These are phyloP conservation scores for Pedetes capensis DNA, from an alignment of 2,113 vertebrate genomes.

Conservation along the genomic window DNA sequence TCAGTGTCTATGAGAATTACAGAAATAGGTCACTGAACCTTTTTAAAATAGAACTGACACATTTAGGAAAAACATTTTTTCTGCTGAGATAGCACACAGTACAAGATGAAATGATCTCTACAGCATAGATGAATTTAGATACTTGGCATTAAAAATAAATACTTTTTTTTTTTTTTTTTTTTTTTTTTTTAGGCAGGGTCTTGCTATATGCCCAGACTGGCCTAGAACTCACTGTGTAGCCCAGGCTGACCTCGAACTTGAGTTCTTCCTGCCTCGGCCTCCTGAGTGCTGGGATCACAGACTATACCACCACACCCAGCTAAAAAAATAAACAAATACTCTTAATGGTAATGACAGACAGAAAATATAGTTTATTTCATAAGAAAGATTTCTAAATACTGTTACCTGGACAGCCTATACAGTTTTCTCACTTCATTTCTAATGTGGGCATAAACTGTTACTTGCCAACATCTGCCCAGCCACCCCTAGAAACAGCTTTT, in stretches of 20 bases:
- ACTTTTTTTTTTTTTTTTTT: too few relatives aligned
- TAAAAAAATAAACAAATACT: too few relatives aligned
- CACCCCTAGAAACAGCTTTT: neutral
- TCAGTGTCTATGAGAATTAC: conserved; percentile 27
- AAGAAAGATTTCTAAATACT: neutral
- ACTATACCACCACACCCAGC: too few relatives aligned
- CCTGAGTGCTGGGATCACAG: too few relatives aligned
- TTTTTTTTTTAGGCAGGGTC: too few relatives aligned
- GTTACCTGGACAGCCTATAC: neutral
- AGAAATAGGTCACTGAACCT: conserved; percentile 65
- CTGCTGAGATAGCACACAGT: conserved; percentile 34
- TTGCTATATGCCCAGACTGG: too few relatives aligned
- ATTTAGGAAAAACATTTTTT: conserved; percentile 54
- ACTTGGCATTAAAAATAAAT: conserved; percentile 16
- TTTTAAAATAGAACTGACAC: conserved; percentile 68
- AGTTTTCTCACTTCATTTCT: neutral
- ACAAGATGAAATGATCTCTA: conserved; percentile 27
- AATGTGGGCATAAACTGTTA: too few relatives aligned
- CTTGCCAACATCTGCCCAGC: neutral
- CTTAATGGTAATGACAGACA: neutral
- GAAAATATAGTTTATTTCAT: neutral
- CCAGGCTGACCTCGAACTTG: too few relatives aligned
- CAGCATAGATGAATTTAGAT: conserved; percentile 13
- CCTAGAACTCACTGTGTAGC: too few relatives aligned
- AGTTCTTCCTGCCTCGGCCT: too few relatives aligned